Conservation (phyloP, 2,113 vertebrate genomes). For the Antechinus stuartii region DNA sequence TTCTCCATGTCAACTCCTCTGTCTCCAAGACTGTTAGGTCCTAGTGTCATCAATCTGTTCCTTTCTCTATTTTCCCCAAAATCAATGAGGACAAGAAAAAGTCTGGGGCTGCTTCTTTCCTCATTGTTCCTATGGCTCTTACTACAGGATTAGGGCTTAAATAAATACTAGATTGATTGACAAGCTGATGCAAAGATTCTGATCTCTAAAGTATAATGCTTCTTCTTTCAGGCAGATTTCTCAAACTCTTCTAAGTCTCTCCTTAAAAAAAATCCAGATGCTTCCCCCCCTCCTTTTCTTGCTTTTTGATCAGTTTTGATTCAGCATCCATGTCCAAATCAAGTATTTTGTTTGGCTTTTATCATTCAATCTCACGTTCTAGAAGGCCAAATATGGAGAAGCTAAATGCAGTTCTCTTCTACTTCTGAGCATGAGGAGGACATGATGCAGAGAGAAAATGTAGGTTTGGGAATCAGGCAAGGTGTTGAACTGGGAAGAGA, state of each 20-base stretch:
- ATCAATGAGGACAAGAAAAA: not conserved
- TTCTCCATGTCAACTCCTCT: not conserved
- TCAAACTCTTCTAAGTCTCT: not conserved
- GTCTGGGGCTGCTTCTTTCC: not conserved
- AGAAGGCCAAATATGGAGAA: not conserved
- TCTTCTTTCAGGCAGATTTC: not conserved
- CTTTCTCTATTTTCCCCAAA: not conserved
- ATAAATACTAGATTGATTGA: not conserved
- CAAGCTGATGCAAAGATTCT: not conserved
- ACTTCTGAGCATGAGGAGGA: not conserved
- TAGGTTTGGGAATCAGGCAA: not conserved
- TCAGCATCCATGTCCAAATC: not conserved
- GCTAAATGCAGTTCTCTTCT: not conserved
- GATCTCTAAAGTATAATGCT: not conserved
- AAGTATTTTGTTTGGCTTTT: not conserved
- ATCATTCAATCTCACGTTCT: not conserved
- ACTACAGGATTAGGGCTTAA: not conserved
- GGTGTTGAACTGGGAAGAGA: not conserved
- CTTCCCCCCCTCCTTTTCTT: not conserved
- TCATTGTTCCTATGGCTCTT: not conserved
- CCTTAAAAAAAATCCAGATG: not conserved
- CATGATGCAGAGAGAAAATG: not conserved
- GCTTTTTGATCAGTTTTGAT: not conserved
- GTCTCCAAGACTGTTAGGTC: not conserved
- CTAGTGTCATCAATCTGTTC: not conserved